phyloP scores from a whole-genome alignment of 2,113 vertebrate genomes.

The Oryzias curvinotus region DNA sequence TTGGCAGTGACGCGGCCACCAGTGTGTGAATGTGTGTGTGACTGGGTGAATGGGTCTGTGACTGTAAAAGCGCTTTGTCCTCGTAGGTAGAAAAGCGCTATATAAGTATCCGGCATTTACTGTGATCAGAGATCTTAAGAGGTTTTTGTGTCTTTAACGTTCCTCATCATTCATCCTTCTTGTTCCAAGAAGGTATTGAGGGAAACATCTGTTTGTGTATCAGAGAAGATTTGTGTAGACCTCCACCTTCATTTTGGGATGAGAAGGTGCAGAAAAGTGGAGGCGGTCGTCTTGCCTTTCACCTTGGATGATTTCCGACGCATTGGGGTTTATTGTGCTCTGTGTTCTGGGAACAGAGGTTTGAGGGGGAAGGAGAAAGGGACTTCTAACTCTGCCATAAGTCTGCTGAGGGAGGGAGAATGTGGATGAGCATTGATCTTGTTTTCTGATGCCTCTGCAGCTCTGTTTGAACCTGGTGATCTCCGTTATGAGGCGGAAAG shows the following conservation, averaged over 20 bases:
- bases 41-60: too few relatives aligned
- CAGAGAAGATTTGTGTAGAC: too few relatives aligned
- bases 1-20: too few relatives aligned
- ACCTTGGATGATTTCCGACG: constrained; percentile 1
- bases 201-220: too few relatives aligned
- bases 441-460: constrained; percentile 42
- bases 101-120: too few relatives aligned
- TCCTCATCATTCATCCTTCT: too few relatives aligned
- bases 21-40: too few relatives aligned
- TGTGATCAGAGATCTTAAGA: too few relatives aligned
- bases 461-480: constrained; percentile 78
- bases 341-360: constrained; percentile 21
- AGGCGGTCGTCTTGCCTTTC: constrained; percentile 20
- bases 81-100: too few relatives aligned
- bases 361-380: constrained; percentile 4
- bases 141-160: too few relatives aligned
- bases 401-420: constrained; percentile 18
- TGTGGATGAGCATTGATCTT: background rate
- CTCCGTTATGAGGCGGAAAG: constrained; percentile 72
- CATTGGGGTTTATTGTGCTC: constrained; percentile 4
- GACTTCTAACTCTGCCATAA: constrained; percentile 8
- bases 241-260: background rate
- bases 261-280: constrained; percentile 2
- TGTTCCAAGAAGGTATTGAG: too few relatives aligned
- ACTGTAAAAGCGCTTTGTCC: fast-evolving